These are phyloP conservation scores for Rambutsinella grinnellia DNA, from an alignment of 2,888 invertebrate genomes.

Conservation along the genomic window DNA sequence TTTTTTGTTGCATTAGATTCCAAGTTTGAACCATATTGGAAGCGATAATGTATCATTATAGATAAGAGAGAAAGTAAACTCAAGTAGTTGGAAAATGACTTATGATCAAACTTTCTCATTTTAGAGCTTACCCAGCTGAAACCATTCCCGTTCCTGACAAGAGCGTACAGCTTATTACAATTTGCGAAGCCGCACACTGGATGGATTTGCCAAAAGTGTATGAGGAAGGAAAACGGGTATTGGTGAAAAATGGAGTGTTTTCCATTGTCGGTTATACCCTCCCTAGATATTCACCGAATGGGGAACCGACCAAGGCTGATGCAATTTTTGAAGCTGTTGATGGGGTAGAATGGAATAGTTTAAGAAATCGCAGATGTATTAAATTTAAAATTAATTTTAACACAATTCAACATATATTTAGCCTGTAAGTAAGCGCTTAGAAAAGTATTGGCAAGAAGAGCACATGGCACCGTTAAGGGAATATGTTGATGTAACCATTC, in stretches of 20 bases:
- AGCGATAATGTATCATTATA: no score
- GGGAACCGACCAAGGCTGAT: slow-evolving; percentile 45
- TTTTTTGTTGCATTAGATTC: neutral
- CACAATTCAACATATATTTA: no score
- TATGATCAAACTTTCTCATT: no score
- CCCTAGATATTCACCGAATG: slow-evolving; percentile 34
- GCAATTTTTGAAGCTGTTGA: slow-evolving; percentile 62
- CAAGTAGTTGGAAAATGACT: no score
- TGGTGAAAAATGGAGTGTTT: slow-evolving; percentile 69
- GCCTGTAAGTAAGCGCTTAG: no score
- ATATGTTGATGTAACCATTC: slow-evolving; percentile 65
- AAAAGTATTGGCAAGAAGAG: slow-evolving; percentile 19
- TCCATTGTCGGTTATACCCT: slow-evolving; percentile 41
- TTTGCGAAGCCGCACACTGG: slow-evolving; percentile 71
- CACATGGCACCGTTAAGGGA: slow-evolving; percentile 24
- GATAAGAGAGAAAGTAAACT: no score
- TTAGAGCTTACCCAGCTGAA: slow-evolving; percentile 69
- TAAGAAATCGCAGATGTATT: neutral
- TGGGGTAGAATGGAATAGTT: slow-evolving; percentile 57
- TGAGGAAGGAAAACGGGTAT: slow-evolving; percentile 69
- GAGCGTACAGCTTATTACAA: slow-evolving; percentile 69
- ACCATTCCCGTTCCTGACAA: slow-evolving; percentile 67
- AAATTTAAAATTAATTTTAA: neutral
- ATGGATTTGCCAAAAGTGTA: slow-evolving; percentile 70
- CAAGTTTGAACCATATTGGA: no score